Base-by-base conservation (phyloP, 2,113 vertebrate species). In the Gasterosteus nipponicus region DNA sequence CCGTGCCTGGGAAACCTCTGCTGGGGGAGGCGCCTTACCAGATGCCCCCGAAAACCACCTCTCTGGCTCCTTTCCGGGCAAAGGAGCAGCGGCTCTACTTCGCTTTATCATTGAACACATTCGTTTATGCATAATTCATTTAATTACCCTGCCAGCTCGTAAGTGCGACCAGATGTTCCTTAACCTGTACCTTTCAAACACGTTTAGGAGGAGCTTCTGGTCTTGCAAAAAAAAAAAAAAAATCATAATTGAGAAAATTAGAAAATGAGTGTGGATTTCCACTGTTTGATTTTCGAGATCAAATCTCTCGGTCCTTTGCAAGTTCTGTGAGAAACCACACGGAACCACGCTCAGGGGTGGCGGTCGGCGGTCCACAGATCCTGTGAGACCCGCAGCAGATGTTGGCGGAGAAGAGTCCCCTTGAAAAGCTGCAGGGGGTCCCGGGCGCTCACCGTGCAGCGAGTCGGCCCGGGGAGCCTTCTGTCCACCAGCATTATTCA, bases 321-420 rank as follows among this genome's bases (percentile, higher is more conserved):
- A 83, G 61, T 73, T 22, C 53, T 38, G 22, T 60, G 31, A 59
- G 61, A 72, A 61, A 80, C 58, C 57, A 81, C 73, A 64, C 33
- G 33, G 33, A 78, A 72, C 46, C 44, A 46, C 38, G 22, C 8
- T 47, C 19, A 54, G 5, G 60, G 31, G 53, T 74, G 29, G 57
- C 10, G 2, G 35, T 63, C 29, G 77, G 7, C 26, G 64, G 65
- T 74, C 80, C 67, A 46, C 41, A 44, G 73, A 22, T 81, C 73
- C 64, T 59, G 3, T 51, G 69, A 80, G 78, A 83, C 70, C 62
- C 68, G 47, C 58, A 75, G 80, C 80, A 86, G 87, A 87, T 84
- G 78, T 73, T 88, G 82, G 57, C 69, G 74, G 62, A 9, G 35
- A 3, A 12, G 61, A 74, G 66, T 73, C 61, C 63, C 63, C 73